Conservation (phyloP, 1,140 invertebrate genomes). For the Anadara kagoshimensis region DNA sequence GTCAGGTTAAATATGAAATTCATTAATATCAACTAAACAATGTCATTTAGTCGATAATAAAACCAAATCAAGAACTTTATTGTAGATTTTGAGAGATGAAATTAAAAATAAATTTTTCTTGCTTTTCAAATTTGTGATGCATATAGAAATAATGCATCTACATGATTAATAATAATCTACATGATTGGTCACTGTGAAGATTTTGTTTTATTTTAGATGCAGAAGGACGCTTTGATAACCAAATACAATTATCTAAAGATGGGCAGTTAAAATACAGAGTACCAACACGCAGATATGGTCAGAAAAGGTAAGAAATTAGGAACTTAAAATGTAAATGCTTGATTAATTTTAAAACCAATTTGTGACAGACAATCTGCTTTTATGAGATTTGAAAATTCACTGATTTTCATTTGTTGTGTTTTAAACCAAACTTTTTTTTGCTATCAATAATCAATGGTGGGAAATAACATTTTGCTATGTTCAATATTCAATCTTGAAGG, state of each 20-base stretch:
- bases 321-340: not conserved
- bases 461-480: too few relatives aligned
- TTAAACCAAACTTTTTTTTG: not conserved
- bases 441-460: not conserved
- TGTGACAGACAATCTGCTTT: not conserved
- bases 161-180: not conserved
- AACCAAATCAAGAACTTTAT: too few relatives aligned
- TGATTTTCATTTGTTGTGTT: not conserved
- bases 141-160: not conserved
- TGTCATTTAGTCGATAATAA: too few relatives aligned
- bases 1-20: too few relatives aligned
- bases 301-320: conserved; percentile 8
- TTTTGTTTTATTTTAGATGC: conserved; percentile 17
- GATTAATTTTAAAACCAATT: not conserved
- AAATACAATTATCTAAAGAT: not conserved
- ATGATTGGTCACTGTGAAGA: not conserved
- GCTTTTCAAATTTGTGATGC: not conserved
- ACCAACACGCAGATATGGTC: conserved; percentile 15
- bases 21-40: too few relatives aligned
- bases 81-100: too few relatives aligned
- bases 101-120: not conserved
- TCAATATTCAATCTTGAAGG: too few relatives aligned
- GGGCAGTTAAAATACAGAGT: not conserved
- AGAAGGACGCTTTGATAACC: not conserved
- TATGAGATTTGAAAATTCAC: not conserved